These are phyloP conservation scores for Apotomis capreana DNA, from an alignment of 2,888 invertebrate species.

Conservation along the genomic window DNA sequence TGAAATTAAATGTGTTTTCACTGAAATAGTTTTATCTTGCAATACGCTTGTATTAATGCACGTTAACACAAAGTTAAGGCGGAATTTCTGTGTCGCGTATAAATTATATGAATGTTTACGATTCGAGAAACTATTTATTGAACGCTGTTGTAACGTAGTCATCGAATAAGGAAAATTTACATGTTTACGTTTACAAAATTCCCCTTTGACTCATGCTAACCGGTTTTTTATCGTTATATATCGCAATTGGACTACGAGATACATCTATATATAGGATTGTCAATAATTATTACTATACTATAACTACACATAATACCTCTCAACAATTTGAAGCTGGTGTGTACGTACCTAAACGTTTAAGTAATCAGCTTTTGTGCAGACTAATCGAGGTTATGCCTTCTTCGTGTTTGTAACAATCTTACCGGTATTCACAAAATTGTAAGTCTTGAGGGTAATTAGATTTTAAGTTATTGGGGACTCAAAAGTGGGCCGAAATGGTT, in stretches of 20 bases:
- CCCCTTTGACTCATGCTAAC: constrained; percentile 1
- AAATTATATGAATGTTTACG: constrained; percentile 1
- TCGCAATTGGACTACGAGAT: neutral
- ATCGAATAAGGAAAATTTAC: constrained; percentile 13
- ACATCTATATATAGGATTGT: constrained; percentile 8
- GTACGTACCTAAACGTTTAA: neutral
- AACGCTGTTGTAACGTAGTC: constrained; percentile 2
- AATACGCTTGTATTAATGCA: constrained; percentile 21
- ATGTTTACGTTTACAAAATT: neutral
- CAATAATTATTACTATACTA: neutral
- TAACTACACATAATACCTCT: neutral
- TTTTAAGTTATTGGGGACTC: too few species aligned
- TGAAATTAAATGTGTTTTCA: constrained; percentile 24
- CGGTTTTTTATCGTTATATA: neutral
- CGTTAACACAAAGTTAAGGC: constrained; percentile 4
- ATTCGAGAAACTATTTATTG: constrained; percentile 2
- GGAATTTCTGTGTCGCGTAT: neutral
- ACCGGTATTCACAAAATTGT: neutral
- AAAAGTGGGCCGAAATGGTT: neutral
- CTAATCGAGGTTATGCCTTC: constrained; percentile 15
- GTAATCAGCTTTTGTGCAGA: neutral
- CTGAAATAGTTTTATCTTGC: constrained; percentile 16
- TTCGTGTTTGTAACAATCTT: constrained; percentile 15
- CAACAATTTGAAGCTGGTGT: neutral
- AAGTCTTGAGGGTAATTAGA: too few species aligned